Evolutionary conservation across 2,888 invertebrate species (phyloP), one percentile per base, ranked within the genome.

Genomic region (Clistopyga incitator): DNA sequence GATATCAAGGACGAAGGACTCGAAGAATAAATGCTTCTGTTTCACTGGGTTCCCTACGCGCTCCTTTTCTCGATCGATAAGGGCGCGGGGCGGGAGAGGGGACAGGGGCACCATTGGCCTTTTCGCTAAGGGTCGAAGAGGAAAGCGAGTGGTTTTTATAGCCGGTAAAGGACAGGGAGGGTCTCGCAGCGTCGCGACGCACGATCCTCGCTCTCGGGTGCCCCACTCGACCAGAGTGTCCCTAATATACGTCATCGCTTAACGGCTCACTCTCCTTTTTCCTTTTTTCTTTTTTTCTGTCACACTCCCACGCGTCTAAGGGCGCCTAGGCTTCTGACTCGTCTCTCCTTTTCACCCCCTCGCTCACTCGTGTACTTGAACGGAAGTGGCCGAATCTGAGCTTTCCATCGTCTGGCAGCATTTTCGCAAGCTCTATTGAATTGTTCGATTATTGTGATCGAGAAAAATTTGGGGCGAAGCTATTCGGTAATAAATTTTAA

Each of bases 221-320:
- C 90, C 90, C 91, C 88, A 92, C 93, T 93, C 92, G 92, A 92
- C 91, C 92, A 88, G 90, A 93, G 92, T 93, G 89, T 93, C 92
- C 93, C 93, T 93, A 93, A 93, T 93, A 93, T 91, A 93, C 92
- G 92, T 93, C 92, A 92, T 93, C 91, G 92, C 90, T 92, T 92
- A 92, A 90, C 92, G 90, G 91, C 88, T 82, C 82, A 87, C 89
- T 90, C 84, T 82, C 78, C 86, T 72, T 10, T 75, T 77, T 74
- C 68, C 47, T 34, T 20, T 50, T 23, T 38, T 25, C 8, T 45
- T 47, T 59, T 78, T 64, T 59, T 78, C 61, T 42, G 6, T 34
- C 50, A 38, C 54, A 47, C 47, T 64, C 45, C 47, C 61, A 38
- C 47, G 20, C 68, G 64, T 67, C 65, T 61, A 70, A 47, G 25